Evolutionary conservation across 1,140 invertebrate genomes (phyloP), one percentile per base, ranked within the genome.

Genomic region (Zaprionus davidi): DNA sequence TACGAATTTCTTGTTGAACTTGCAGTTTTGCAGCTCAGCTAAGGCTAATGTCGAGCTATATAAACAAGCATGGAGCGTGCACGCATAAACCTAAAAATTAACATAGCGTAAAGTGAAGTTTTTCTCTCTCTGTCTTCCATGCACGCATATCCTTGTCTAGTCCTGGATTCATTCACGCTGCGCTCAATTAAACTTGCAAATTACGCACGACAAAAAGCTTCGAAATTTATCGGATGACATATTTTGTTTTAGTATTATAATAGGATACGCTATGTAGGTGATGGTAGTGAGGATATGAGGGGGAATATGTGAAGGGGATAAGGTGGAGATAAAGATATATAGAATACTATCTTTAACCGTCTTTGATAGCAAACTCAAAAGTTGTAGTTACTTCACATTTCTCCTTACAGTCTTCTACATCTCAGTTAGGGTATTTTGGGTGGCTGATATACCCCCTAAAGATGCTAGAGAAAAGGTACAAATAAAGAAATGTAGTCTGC

Each of bases 181-280:
- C 57, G 79, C 62, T 74, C 78, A 79, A 81, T 81, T 81, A 81
- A 81, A 78, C 81, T 77, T 56, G 58, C 70, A 73, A 75, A 75
- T 79, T 57, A 44, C 64, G 66, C 57, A 69, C 55, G 15, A 56
- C 13, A 58, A 56, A 58, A 49, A 44, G 55, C 55, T 59, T 46
- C 31, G 31, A 22, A 62, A 63, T 63, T 70, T 70, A 57, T 57
- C 62, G 51, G 17, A 38, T 17, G 24, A 41, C 41, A 34, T 3
- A 7, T 60, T 22, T 59, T 13, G 9, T 22, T n/a, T 62, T 44
- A 56, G 53, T 26, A 31, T 55, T 28, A 55, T 22, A 44, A 41
- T 41, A 41, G 5, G 5, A n/a, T 44, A 7, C 13, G 15, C n/a
- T 44, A 9, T 17, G 0, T 5, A 9, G 2, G 2, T 17, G 31